Evolutionary conservation across 2,113 vertebrate genomes (phyloP).

Genomic region (Empidonax traillii): DNA sequence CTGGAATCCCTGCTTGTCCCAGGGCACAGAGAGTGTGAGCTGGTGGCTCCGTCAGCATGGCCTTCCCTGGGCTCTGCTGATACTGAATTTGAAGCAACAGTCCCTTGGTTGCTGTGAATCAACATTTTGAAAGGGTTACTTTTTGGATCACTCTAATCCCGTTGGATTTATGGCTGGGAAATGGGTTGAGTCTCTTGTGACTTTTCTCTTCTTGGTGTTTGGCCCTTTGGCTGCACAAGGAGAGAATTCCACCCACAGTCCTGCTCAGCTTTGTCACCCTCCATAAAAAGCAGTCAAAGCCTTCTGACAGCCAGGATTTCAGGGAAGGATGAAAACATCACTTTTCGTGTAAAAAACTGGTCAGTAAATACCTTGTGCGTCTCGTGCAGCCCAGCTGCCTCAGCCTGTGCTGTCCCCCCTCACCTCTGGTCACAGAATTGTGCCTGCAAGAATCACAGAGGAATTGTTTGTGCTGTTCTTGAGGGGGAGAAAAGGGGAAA

Average conservation of each 20-base stretch:
- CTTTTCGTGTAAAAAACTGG: not conserved
- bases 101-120: not conserved
- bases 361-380: not conserved
- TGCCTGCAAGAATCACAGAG: not conserved
- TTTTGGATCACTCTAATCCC: not conserved
- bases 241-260: not conserved
- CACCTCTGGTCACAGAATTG: not conserved
- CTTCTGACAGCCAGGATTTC: not conserved
- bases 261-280: not conserved
- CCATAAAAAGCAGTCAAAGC: not conserved
- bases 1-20: not conserved
- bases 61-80: not conserved
- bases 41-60: not conserved
- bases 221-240: not conserved
- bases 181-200: not conserved
- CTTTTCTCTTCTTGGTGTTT: not conserved
- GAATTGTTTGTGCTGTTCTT: not conserved
- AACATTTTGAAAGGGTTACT: not conserved
- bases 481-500: not conserved
- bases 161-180: not conserved
- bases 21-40: not conserved
- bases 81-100: not conserved
- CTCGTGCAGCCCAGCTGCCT: not conserved
- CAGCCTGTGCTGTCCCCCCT: not conserved
- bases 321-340: not conserved